Evolutionary conservation across 2,888 invertebrate species (phyloP), one percentile per base, ranked within the genome.

Genomic region (Chirona hameri): DNA sequence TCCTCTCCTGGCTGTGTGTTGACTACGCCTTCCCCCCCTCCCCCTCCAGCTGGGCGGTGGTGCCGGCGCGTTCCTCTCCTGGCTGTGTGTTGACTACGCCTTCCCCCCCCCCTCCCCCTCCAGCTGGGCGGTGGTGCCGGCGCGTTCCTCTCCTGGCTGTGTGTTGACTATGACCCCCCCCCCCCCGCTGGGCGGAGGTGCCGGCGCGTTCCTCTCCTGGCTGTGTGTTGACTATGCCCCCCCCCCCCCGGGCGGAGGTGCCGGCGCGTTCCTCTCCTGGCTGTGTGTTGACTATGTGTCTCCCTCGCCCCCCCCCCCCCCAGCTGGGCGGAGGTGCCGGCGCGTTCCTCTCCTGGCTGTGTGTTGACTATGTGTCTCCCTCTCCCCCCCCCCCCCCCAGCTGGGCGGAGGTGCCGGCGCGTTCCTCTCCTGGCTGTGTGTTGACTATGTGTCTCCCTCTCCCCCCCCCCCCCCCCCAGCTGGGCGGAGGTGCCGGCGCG

Each of bases 61-160:
- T 27, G 65, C 65, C 27, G 27, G 65, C 65, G 65, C 27, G 65
- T 69, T 69, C 65, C 65, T 69, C 65, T 9, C 9, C 65, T 69
- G 65, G 65, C 65, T 69, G 10, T 69, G 65, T 39, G 10, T 10
- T 60, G 24, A n/a, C 24, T 60, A n/a, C 4, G 21, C n/a, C 60
- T 4, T 12, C 1, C 15, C n/a, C n/a, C n/a, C n/a, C n/a, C n/a
- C n/a, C n/a, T n/a, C n/a, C n/a, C 1, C 14, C 69, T 12, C 14
- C 72, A 72, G 72, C 29, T 72, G 72, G 72, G 72, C 15, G 72
- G 72, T 29, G 72, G 72, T 31, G 72, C 72, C 18, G 31, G 72
- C 72, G 31, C 31, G 31, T 72, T 72, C 72, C 72, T 72, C 72
- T 3, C 3, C 31, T 72, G 72, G 72, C 72, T 72, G 31, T 72